phyloP scores from a whole-genome alignment of 2,797 vertebrate species.

The Phrynocephalus guinanensis region DNA sequence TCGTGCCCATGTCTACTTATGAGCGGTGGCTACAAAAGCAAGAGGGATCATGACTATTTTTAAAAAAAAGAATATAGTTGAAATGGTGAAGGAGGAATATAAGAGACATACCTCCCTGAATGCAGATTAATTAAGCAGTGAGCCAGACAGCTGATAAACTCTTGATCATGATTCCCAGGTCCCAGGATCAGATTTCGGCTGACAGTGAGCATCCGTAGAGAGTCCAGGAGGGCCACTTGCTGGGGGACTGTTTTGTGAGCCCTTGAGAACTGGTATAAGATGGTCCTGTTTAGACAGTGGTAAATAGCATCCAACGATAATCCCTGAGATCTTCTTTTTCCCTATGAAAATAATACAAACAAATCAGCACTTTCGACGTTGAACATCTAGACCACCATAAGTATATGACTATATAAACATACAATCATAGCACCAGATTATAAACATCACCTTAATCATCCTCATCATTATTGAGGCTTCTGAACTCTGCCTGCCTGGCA shows the following conservation, averaged over 20 bases:
- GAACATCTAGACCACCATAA: background rate
- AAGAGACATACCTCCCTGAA: conserved; percentile 86
- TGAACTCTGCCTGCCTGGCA: too few relatives aligned
- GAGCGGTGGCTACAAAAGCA: background rate
- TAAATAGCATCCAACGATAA: conserved; percentile 94
- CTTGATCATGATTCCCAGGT: conserved; percentile 97
- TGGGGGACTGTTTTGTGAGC: conserved; percentile 97
- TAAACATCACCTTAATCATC: too few relatives aligned
- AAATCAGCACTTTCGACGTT: conserved; percentile 18
- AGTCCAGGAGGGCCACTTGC: conserved; percentile 95
- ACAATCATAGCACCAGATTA: background rate
- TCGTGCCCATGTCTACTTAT: too few relatives aligned
- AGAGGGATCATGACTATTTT: background rate
- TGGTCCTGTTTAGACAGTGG: conserved; percentile 97
- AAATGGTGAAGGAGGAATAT: background rate
- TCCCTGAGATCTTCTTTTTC: conserved; percentile 95
- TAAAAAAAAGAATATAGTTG: background rate
- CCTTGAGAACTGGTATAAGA: conserved; percentile 96
- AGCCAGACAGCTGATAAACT: conserved; percentile 96
- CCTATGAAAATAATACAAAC: conserved; percentile 77
- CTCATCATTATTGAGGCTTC: too few relatives aligned
- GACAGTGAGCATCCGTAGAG: conserved; percentile 92
- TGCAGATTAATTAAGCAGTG: conserved; percentile 97
- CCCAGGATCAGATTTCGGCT: conserved; percentile 96
- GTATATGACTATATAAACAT: background rate